These are phyloP conservation scores for Eilema depressum DNA, from an alignment of 2,888 invertebrate species.

Conservation along the genomic window DNA sequence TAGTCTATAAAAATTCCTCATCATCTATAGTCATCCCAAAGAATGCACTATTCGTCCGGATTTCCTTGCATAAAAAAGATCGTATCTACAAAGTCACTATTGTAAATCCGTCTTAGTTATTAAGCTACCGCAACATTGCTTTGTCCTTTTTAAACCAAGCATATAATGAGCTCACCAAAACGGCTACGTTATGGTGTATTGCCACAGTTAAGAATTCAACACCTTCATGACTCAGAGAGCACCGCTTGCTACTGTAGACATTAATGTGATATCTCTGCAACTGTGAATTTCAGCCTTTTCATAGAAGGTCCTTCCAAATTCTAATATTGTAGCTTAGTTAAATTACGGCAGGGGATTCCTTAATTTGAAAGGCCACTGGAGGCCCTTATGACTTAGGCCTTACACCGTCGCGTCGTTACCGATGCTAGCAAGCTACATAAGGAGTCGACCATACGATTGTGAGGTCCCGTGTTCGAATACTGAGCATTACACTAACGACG, in stretches of 20 bases:
- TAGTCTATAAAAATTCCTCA: not conserved
- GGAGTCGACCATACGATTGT: too few relatives aligned
- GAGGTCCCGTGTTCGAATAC: too few relatives aligned
- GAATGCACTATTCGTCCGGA: not conserved
- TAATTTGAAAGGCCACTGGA: not conserved
- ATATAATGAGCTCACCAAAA: not conserved
- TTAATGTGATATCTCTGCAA: not conserved
- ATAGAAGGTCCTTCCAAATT: not conserved
- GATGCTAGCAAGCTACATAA: too few relatives aligned
- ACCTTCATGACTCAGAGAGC: not conserved
- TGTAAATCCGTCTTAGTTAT: slow-evolving; percentile 3
- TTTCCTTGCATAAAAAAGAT: slow-evolving; percentile 1
- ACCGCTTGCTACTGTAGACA: not conserved
- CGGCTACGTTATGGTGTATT: not conserved
- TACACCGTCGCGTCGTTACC: too few relatives aligned
- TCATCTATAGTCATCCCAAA: not conserved
- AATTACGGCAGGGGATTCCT: not conserved
- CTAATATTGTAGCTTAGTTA: not conserved
- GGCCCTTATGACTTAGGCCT: too few relatives aligned
- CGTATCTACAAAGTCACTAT: not conserved
- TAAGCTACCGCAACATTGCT: not conserved
- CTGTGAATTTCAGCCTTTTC: too few relatives aligned
- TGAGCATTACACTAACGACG: too few relatives aligned
- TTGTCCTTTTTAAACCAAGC: slow-evolving; percentile 11
- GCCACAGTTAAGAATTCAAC: not conserved